Base-by-base conservation (phyloP, 2,888 invertebrate species). In the Aplocera efformata region DNA sequence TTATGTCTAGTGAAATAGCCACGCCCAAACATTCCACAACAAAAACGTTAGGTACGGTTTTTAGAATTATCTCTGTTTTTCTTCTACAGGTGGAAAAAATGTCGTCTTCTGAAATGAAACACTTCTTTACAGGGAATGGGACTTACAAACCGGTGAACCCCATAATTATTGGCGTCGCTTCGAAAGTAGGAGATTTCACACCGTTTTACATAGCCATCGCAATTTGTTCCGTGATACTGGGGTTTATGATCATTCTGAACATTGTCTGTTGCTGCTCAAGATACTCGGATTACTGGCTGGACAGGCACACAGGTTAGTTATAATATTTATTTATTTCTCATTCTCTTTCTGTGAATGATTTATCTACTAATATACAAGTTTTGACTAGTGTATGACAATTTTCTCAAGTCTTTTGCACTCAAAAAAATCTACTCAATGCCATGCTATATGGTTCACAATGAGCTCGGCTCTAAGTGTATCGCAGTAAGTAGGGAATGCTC, bases 151-250 rank as follows among this genome's bases (percentile, higher is more conserved):
- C 70, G 36, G 62, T 80, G 63, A 81, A 79, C 55, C 81, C 79
- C 6, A 47, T 79, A 31, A 36, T 74, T 11, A 29, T 44, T 22
- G 32, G n/a, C n/a, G n/a, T 35, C 22, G n/a, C 2, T 17, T 75
- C 79, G 8, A 66, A 63, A 58, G 67, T 82, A 24, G 93, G 94
- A 45, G 93, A 96, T 78, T 96, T 93, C 69, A 93, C 94, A n/a
- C 91, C 93, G 28, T 96, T 97, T 84, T 96, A 96, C 88, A 91
- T 94, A 57, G 91, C 92, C 9, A 93, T 96, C 50, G 92, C 93
- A 13, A 91, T 96, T 71, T 94, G 94, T 75, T 91, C 95, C 3
- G 85, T 95, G 24, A 74, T 96, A 55, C 90, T 92, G 36, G 89
- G 92, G 6, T 83, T 91, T 10, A 79, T 97, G 44, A 89, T 96